Evolutionary conservation across 2,113 vertebrate species (phyloP).

Genomic region (Seriola dumerili): DNA sequence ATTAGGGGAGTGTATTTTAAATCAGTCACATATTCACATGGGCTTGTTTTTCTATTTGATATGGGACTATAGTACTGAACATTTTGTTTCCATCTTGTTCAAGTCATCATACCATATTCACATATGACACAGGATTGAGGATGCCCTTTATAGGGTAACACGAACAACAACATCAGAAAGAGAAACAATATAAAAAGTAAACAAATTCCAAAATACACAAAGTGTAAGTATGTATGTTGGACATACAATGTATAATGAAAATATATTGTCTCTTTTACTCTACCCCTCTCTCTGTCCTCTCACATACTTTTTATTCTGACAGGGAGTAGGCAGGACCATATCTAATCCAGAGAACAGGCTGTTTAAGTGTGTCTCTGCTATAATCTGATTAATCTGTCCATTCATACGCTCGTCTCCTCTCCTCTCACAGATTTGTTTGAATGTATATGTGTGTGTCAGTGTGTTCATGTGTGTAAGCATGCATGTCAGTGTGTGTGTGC

Average conservation of each 20-base stretch:
- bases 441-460: conserved; percentile 25
- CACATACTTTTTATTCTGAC: conserved; percentile 67
- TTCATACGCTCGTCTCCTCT: conserved; percentile 62
- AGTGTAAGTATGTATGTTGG: neutral
- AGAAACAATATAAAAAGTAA: neutral
- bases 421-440: conserved; percentile 50
- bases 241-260: conserved; percentile 9
- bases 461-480: conserved; percentile 37
- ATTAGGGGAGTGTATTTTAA: conserved; percentile 22
- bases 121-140: neutral
- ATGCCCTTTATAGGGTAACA: neutral
- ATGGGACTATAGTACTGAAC: neutral
- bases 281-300: neutral
- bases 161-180: neutral
- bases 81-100: neutral
- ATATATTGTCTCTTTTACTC: conserved; percentile 23
- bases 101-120: neutral
- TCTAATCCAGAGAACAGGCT: conserved; percentile 80
- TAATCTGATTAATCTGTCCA: conserved; percentile 81
- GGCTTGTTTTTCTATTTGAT: neutral
- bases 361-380: conserved; percentile 80
- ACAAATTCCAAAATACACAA: neutral
- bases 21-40: conserved; percentile 7
- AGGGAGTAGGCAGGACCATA: conserved; percentile 73
- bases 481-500: conserved; percentile 70